Base-by-base conservation (phyloP, 2,113 vertebrate species). In the Paramormyrops kingsleyae region DNA sequence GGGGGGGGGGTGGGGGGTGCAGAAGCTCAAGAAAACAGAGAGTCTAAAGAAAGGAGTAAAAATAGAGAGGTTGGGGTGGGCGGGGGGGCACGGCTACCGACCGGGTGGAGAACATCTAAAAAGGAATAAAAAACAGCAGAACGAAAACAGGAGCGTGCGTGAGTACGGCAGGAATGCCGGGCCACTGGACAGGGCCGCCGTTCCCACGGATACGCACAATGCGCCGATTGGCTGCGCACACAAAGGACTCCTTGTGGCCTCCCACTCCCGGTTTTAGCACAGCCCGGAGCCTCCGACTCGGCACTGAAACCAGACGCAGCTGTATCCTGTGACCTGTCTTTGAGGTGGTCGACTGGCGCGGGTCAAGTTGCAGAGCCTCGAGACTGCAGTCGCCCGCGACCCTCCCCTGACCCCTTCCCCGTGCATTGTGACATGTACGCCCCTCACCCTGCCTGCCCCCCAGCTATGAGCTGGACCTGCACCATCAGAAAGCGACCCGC, bases 271-370 rank as follows among this genome's bases (percentile, higher is more conserved):
- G 92, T 93, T 70, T 91, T 87, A 85, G 90, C 66, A 27, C 50
- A 92, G 93, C 92, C 93, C 92, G 89, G 92, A 94, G 91, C 91
- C 90, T 74, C 1, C 92, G 92, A 93, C 87, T 94, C 94, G 92
- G 93, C 94, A 93, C 94, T 94, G 93, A 92, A 92, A 94, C 93
- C 95, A 95, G 95, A 94, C 94, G 92, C 89, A 92, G 35, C 91
- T 4, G 88, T 89, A 91, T 93, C 92, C 94, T 91, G 87, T 94
- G 94, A 94, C 94, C 94, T 91, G 42, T 52, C 74, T 92, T 89
- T 88, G 90, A 94, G 93, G 90, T 90, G 19, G 87, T 52, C n/a
- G 93, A 91, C 49, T 1, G 56, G 90, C 77, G 90, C 6, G 21
- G 49, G 35, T 46, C 49, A 39, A 53, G 27, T 21, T 56, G 59